Conservation (phyloP, 2,888 invertebrate genomes). For the Troglohyphantes excavatus region DNA sequence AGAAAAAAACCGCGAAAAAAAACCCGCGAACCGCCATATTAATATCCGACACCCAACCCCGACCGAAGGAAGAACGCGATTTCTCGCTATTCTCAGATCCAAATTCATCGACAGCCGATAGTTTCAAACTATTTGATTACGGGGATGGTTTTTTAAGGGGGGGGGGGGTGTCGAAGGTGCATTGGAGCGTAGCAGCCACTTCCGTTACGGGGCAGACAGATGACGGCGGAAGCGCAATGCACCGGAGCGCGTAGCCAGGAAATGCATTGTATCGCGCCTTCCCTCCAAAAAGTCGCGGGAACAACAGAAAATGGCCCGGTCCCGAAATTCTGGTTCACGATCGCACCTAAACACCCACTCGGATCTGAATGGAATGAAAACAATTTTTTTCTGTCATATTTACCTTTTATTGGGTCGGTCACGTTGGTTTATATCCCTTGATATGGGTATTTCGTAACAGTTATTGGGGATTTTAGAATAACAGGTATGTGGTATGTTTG, state of each 20-base stretch:
- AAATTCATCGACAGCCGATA: conserved; percentile 19
- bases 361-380: background rate
- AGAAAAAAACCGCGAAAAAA: background rate
- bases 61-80: background rate
- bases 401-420: no score
- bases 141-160: background rate
- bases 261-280: conserved; percentile 28
- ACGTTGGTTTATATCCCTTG: no score
- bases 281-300: conserved; percentile 19
- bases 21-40: conserved; percentile 1
- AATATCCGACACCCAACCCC: background rate
- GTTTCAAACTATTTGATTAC: conserved; percentile 42
- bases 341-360: background rate
- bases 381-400: no score
- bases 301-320: conserved; percentile 24
- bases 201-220: conserved; percentile 40
- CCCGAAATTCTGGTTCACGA: background rate
- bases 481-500: no score
- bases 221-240: conserved; percentile 59
- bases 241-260: conserved; percentile 54
- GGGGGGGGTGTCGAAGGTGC: background rate
- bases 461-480: no score
- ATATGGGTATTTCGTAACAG: no score
- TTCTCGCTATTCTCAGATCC: background rate
- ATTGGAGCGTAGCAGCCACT: conserved; percentile 27